These are phyloP conservation scores for Exephanes ischioxanthus DNA, from an alignment of 2,888 invertebrate genomes.

Conservation along the genomic window DNA sequence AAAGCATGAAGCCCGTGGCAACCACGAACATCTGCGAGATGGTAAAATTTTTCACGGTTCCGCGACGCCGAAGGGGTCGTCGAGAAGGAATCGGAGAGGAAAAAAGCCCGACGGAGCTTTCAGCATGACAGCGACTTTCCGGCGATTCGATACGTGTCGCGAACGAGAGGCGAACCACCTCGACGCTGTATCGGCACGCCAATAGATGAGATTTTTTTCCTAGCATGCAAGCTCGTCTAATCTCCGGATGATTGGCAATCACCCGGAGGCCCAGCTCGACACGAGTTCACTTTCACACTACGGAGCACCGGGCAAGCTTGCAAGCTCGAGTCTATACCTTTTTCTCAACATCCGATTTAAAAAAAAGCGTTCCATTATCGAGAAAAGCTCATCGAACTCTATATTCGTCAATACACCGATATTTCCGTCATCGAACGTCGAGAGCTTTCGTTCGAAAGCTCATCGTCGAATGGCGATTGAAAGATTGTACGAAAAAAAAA, in stretches of 20 bases:
- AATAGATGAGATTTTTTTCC: conserved; percentile 77
- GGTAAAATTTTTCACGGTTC: conserved; percentile 34
- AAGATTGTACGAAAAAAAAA: too few relatives aligned
- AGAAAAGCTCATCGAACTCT: background rate
- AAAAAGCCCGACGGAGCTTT: conserved; percentile 70
- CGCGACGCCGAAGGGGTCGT: background rate
- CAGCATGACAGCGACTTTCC: conserved; percentile 19
- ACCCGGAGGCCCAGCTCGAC: conserved; percentile 65
- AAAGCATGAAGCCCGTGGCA: background rate
- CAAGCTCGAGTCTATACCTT: background rate
- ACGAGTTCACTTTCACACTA: conserved; percentile 10
- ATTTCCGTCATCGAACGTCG: too few relatives aligned
- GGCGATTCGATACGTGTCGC: conserved; percentile 54
- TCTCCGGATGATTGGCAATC: conserved; percentile 79
- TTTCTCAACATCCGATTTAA: background rate
- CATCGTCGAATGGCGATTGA: too few relatives aligned
- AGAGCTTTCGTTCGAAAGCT: background rate
- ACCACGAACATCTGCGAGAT: conserved; percentile 4
- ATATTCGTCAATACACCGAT: too few relatives aligned
- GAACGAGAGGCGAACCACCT: conserved; percentile 44
- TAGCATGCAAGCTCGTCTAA: conserved; percentile 73
- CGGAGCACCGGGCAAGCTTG: background rate
- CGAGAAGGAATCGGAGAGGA: conserved; percentile 28
- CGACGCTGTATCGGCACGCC: conserved; percentile 62
- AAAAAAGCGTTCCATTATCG: background rate